Evolutionary conservation across 35 echinoderm and acorn worm genomes (phyloP), one percentile per base, ranked within the genome.

Genomic region (Eucidaris tribuloides): DNA sequence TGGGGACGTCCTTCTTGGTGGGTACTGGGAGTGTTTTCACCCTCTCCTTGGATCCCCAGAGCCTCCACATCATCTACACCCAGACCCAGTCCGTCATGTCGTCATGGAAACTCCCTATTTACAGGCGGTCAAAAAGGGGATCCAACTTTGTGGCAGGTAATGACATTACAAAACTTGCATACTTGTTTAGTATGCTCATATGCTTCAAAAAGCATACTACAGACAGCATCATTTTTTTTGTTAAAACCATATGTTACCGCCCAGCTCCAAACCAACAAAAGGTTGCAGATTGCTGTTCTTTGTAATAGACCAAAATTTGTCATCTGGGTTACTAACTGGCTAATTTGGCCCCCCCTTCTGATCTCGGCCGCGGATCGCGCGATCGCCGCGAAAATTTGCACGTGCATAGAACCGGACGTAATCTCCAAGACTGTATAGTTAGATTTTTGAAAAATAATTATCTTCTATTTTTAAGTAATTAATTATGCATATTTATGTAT

Each of bases 91-190:
- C 87, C 40, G 58, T 79, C n/a, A 30, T 94, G 45, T 89, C 86
- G 5, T 90, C 92, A 11, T 94, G 92, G 92, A 83, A 86, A 50
- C 82, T 89, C 17, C 92, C 92, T 19, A 84, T 66, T 0, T 94
- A 88, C 34, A 76, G 82, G 38, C 88, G 83, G 40, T 89, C 92
- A 6, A 90, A 89, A 57, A 43, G 87, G 33, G 92, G 87, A 4
- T 89, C 87, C 25, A 94, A 94, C 57, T 94, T 94, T 78, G 88
- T 94, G 7, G 92, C 92, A 27, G 92, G 92, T 80, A 66, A 41
- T 13, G 34, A 44, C 17, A 42, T 48, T 55, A 22, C 13, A 14
- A 55, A 14, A 55, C 13, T 14, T 13, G 13, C 22, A 22, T 55
- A 14, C 22, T 55, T 55, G 13, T 14, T 22, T 14, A 22, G 13